These are phyloP conservation scores for Sipha maydis DNA, from an alignment of 2,888 invertebrate genomes.

Conservation along the genomic window DNA sequence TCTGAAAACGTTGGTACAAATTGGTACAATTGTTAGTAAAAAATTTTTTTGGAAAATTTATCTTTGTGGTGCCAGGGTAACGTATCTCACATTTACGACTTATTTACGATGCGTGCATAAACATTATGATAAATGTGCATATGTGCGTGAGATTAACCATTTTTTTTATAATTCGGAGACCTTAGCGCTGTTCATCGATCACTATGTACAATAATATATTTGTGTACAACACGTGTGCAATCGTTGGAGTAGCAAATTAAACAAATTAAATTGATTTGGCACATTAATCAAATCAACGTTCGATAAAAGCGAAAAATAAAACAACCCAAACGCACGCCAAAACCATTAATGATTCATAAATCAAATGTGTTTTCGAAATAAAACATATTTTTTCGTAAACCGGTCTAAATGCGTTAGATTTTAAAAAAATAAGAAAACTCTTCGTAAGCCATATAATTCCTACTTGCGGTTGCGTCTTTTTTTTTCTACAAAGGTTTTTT, in stretches of 20 bases:
- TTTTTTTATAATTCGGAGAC: not conserved
- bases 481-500: too few relatives aligned
- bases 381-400: not conserved
- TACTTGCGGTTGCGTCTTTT: too few relatives aligned
- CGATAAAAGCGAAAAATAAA: not conserved
- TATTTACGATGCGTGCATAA: not conserved
- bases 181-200: not conserved
- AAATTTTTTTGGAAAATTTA: too few relatives aligned
- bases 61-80: too few relatives aligned
- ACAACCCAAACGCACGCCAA: not conserved
- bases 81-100: not conserved
- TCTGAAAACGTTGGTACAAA: too few relatives aligned
- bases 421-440: not conserved
- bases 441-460: too few relatives aligned
- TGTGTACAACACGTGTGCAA: not conserved
- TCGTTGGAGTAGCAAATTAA: conserved; percentile 24
- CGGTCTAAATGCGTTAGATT: not conserved
- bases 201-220: too few relatives aligned
- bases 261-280: conserved; percentile 11
- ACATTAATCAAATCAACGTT: not conserved
- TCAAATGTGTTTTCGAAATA: not conserved
- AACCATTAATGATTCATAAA: not conserved
- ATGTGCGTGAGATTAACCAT: not conserved
- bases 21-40: too few relatives aligned
- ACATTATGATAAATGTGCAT: not conserved